Conservation (phyloP, 1,140 invertebrate genomes). For the Scylla paramamosain region DNA sequence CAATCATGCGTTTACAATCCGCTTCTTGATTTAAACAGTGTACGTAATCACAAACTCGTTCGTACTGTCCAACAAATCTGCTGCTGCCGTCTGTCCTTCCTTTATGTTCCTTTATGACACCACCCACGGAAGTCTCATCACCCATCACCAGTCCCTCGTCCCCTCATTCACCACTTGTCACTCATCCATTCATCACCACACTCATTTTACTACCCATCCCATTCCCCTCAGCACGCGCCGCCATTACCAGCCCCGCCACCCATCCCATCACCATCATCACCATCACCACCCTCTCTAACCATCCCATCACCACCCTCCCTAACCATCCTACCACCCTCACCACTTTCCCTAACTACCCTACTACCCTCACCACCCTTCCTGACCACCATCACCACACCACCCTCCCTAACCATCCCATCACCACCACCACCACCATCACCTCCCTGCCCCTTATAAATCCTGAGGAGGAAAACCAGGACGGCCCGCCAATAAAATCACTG, state of each 20-base stretch:
- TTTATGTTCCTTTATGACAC: too few relatives aligned
- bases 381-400: neutral
- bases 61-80: too few relatives aligned
- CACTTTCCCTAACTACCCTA: too few relatives aligned
- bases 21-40: too few relatives aligned
- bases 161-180: too few relatives aligned
- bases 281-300: neutral
- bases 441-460: neutral
- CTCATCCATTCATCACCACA: too few relatives aligned
- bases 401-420: neutral
- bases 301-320: neutral
- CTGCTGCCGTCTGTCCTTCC: too few relatives aligned
- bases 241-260: neutral
- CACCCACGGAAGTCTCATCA: too few relatives aligned
- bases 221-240: neutral
- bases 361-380: neutral
- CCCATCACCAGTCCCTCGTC: too few relatives aligned
- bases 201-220: neutral
- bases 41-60: too few relatives aligned
- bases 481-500: neutral
- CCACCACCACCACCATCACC: neutral
- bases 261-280: neutral
- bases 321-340: too few relatives aligned
- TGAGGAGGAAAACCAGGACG: neutral
- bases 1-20: too few relatives aligned